Evolutionary conservation across 2,888 invertebrate genomes (phyloP).

Genomic region (Cenopis cana): DNA sequence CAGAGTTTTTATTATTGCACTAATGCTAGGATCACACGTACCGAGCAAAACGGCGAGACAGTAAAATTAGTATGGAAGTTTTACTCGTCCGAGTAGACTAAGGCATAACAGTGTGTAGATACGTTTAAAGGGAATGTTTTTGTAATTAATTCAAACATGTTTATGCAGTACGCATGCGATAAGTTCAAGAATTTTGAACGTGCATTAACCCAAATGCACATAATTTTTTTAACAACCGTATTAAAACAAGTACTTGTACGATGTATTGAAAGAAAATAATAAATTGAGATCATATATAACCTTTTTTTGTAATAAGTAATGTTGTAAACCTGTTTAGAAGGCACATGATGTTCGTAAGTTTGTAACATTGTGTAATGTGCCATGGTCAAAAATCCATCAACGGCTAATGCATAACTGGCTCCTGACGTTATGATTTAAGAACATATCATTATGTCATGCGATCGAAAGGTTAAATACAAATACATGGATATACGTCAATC

Average conservation of each 20-base stretch:
- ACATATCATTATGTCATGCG: constrained; percentile 32
- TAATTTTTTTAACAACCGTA: not conserved
- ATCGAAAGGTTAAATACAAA: constrained; percentile 26
- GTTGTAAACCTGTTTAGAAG: constrained; percentile 21
- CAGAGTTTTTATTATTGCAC: constrained; percentile 2
- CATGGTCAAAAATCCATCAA: constrained; percentile 33
- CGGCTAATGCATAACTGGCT: constrained; percentile 21
- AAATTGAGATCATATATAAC: constrained; percentile 2
- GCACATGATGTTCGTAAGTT: constrained; percentile 5
- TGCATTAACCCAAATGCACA: constrained; percentile 24
- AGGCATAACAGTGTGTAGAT: not conserved
- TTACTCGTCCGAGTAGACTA: too few species aligned
- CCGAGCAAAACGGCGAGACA: too few species aligned
- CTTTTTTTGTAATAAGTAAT: constrained; percentile 10
- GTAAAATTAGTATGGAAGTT: too few species aligned
- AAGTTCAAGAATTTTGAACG: constrained; percentile 9
- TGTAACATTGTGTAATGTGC: constrained; percentile 30
- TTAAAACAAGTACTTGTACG: not conserved
- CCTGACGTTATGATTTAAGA: constrained; percentile 30
- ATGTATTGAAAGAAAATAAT: constrained; percentile 15
- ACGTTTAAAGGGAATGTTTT: not conserved
- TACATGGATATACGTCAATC: constrained; percentile 43
- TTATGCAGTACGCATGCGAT: constrained; percentile 10
- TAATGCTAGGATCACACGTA: too few species aligned
- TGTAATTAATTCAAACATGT: constrained; percentile 8